Conservation (phyloP, 2,113 vertebrate species). For the Asarcornis scutulata region DNA sequence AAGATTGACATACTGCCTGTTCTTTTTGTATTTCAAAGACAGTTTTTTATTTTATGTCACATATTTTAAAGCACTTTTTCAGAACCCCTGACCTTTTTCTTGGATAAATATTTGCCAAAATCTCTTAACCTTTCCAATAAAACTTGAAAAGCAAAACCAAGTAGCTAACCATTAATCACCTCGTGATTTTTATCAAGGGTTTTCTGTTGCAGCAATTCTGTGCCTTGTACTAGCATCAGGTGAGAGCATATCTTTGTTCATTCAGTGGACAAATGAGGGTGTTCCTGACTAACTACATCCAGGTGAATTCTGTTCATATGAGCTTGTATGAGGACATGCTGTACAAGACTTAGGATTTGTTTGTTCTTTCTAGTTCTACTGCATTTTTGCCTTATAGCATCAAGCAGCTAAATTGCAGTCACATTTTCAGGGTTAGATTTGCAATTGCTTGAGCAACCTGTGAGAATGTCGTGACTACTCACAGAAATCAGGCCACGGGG, state of each 20-base stretch:
- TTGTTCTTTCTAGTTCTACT: not conserved
- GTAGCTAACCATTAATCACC: not conserved
- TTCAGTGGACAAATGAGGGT: not conserved
- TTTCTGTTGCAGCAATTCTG: not conserved
- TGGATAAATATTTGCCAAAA: constrained; percentile 16
- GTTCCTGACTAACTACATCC: not conserved
- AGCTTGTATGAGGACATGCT: not conserved
- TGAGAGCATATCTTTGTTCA: not conserved
- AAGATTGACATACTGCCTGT: not conserved
- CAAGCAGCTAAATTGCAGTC: not conserved
- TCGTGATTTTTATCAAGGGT: constrained; percentile 9
- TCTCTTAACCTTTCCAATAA: constrained; percentile 1
- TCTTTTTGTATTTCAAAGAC: not conserved
- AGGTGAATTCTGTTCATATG: not conserved
- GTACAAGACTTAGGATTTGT: not conserved
- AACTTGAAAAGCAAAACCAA: constrained; percentile 29
- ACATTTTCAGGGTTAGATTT: not conserved
- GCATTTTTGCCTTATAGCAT: not conserved
- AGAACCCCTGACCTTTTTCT: not conserved
- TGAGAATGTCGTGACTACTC: not conserved
- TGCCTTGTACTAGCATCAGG: not conserved
- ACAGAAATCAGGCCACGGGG: not conserved
- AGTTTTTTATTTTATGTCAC: not conserved
- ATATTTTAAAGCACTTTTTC: not conserved
- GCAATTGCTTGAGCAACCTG: not conserved